phyloP scores from a whole-genome alignment of 2,113 vertebrate genomes.

The Bos indicus region DNA sequence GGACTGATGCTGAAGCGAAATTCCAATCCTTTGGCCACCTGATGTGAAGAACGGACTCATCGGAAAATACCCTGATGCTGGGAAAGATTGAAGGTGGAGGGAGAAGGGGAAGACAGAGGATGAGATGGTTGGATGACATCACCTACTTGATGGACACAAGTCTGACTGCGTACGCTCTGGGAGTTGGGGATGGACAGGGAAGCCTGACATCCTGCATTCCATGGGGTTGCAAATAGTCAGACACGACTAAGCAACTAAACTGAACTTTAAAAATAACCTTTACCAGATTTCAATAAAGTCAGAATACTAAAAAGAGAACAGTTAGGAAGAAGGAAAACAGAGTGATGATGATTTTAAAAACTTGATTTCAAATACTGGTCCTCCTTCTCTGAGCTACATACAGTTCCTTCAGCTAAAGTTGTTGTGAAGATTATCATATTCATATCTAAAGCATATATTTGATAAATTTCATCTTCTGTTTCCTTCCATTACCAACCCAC shows the following conservation, averaged over 20 bases:
- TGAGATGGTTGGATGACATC: not conserved
- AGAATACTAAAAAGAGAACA: slow-evolving; percentile 12
- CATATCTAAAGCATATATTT: not conserved
- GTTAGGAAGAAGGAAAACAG: not conserved
- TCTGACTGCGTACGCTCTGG: not conserved
- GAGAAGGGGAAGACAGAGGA: not conserved
- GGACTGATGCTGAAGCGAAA: not conserved
- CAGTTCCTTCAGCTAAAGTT: not conserved
- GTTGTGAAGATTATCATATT: not conserved
- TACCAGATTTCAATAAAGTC: not conserved
- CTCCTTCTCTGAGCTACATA: not conserved
- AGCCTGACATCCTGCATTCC: not conserved
- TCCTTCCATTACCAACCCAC: not conserved
- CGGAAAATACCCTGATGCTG: not conserved
- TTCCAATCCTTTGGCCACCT: not conserved
- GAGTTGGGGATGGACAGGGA: not conserved
- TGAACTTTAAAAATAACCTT: not conserved
- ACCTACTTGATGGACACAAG: not conserved
- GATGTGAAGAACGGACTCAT: fast-evolving
- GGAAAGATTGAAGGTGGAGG: not conserved
- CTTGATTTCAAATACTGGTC: not conserved
- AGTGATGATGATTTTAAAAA: not conserved
- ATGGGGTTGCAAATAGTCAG: not conserved
- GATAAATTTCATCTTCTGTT: not conserved
- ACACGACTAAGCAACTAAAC: not conserved